Conservation (phyloP, 2,888 invertebrate species). For the Cosmia pyralina region DNA sequence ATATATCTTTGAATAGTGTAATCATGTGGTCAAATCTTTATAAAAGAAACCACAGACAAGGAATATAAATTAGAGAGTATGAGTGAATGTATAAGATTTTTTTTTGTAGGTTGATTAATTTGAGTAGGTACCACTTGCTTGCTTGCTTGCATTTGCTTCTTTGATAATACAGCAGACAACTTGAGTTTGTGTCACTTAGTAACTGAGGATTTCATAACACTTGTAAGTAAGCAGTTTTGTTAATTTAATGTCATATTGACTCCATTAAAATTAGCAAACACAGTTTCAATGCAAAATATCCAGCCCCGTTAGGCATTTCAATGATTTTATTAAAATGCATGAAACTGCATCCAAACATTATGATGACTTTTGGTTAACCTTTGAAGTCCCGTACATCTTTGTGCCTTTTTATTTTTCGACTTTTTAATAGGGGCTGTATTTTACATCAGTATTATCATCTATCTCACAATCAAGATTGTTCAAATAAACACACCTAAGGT, state of each 20-base stretch:
- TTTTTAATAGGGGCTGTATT: not conserved
- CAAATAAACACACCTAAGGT: conserved; percentile 13
- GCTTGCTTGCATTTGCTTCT: not conserved
- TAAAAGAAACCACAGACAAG: conserved; percentile 43
- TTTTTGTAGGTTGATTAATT: not conserved
- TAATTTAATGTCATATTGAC: conserved; percentile 7
- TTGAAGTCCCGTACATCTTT: not conserved
- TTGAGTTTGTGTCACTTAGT: conserved; percentile 16
- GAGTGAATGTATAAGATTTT: conserved; percentile 26
- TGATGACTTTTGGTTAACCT: not conserved
- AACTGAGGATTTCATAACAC: conserved; percentile 25
- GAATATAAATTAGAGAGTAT: conserved; percentile 43
- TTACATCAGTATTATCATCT: not conserved
- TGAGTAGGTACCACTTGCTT: not conserved
- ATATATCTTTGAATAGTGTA: conserved; percentile 44
- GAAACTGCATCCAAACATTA: not conserved
- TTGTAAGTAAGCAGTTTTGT: conserved; percentile 14
- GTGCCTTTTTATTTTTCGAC: not conserved
- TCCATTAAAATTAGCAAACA: not conserved
- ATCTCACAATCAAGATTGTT: conserved; percentile 9
- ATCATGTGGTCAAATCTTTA: conserved; percentile 22
- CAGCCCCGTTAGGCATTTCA: not conserved
- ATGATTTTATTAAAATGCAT: not conserved
- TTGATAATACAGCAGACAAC: not conserved
- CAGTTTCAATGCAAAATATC: not conserved